A percentile compares a stretch with the other conserved stretches of the same genome.
Conservation (phyloP, 1,140 invertebrate genomes). For the Brachionus manjavacas region DNA sequence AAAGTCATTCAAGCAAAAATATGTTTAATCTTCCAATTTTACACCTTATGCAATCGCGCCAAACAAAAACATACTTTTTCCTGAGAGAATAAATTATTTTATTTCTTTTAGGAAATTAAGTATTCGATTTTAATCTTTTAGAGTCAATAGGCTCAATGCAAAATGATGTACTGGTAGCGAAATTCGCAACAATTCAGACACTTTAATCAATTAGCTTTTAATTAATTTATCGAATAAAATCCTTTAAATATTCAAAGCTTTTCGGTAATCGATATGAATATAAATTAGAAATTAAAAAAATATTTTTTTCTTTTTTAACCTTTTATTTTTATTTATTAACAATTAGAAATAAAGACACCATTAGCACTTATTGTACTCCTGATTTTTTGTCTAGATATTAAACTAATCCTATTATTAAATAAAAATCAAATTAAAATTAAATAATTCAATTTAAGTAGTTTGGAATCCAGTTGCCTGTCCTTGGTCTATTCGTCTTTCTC, state of each 20-base stretch:
- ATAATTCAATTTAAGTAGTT: neutral
- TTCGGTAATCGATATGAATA: conserved; percentile 3
- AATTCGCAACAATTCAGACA: neutral
- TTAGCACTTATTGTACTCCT: neutral
- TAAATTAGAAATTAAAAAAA: neutral
- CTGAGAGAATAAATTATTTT: neutral
- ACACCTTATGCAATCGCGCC: neutral
- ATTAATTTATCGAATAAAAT: conserved; percentile 8
- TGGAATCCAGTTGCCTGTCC: neutral
- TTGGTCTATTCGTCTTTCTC: neutral
- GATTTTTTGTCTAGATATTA: neutral
- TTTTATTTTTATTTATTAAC: neutral
- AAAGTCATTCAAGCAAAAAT: conserved; percentile 7
- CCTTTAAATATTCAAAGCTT: conserved; percentile 4
- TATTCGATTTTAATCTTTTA: neutral
- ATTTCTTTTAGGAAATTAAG: neutral
- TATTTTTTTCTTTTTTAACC: neutral
- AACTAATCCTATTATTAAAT: neutral
- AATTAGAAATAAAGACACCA: neutral
- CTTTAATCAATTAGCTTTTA: neutral
- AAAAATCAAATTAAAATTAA: neutral
- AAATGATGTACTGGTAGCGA: neutral
- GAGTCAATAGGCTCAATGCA: neutral
- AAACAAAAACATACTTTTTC: neutral
- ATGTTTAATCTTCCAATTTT: neutral